Evolutionary conservation across 2,797 vertebrate genomes (phyloP), one percentile per base, ranked within the genome.

Genomic region (Delichon dasypus): DNA sequence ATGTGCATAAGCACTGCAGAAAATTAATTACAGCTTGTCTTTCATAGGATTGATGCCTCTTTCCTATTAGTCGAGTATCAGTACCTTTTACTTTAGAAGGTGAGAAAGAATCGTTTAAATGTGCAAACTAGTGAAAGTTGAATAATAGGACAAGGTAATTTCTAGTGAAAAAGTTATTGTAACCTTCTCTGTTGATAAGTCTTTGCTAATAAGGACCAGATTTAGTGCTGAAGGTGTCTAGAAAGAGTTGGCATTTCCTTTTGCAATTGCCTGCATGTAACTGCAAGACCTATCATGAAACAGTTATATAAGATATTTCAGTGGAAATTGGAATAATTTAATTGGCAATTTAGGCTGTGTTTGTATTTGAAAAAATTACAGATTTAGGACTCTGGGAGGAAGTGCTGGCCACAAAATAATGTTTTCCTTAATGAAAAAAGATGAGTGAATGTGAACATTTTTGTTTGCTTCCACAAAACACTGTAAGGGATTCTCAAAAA

Each of bases 11-110:
- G 36, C 1, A 1, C 34, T 73, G 40, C 22, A 81, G 76, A 86
- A 95, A 81, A 88, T 96, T 94, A 92, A 86, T 92, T 93, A 78
- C 36, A 60, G 29, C 74, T 93, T 91, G 16, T 84, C 85, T 82
- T 93, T 86, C 53, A 67, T 44, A 61, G 38, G 50, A 67, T 82
- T 84, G 91, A 85, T 74, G 45, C 27, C 30, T 93, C 54, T 13
- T 48, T 76, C 36, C 18, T 91, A 38, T 64, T 81, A 86, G 67
- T 47, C 67, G 29, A 6, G 9, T 81, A 53, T 58, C 48, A 36
- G 66, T 81, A 88, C 30, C 26, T 85, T 94, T 80, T 75, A 67
- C 40, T 76, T 91, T 47, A 82, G 58, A 78, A 81, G 34, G 45
- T 3, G 16, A 88, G 64, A 89, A 66, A 74, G 76, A 82, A 70